Evolutionary conservation across 2,888 invertebrate species (phyloP).

Genomic region (Tinea semifulvella): DNA sequence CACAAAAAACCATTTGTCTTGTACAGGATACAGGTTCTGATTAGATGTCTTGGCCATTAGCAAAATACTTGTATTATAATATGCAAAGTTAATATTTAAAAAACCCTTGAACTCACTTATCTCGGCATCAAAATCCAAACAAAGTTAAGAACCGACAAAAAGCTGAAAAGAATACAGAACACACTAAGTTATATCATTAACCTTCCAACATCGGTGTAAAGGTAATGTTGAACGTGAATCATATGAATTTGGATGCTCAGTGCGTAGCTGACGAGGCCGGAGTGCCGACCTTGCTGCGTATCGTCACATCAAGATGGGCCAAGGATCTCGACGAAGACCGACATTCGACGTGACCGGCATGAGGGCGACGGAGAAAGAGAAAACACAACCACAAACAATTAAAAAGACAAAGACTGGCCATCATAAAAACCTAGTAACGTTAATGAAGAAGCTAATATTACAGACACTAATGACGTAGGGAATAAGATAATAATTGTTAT

Average conservation of each 20-base stretch:
- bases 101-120: conserved; percentile 3
- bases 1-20: conserved; percentile 4
- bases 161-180: conserved; percentile 9
- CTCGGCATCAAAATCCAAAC: conserved; percentile 10
- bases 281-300: conserved; percentile 37
- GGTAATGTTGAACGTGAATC: conserved; percentile 29
- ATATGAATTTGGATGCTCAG: conserved; percentile 46
- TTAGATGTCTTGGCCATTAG: not conserved
- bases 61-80: not conserved
- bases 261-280: conserved; percentile 45
- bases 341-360: conserved; percentile 26
- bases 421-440: not conserved
- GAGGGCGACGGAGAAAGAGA: conserved; percentile 8
- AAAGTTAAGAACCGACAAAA: conserved; percentile 8
- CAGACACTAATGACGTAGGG: not conserved
- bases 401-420: no score
- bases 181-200: conserved; percentile 28
- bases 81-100: not conserved
- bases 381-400: not conserved
- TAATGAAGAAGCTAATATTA: not conserved
- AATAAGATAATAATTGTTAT: conserved; percentile 1
- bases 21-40: no score
- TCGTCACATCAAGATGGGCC: conserved; percentile 35
- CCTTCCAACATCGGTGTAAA: conserved; percentile 30
- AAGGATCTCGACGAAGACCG: conserved; percentile 42